Conservation (phyloP, 2,888 invertebrate species). For the Andrena chrysosceles region DNA sequence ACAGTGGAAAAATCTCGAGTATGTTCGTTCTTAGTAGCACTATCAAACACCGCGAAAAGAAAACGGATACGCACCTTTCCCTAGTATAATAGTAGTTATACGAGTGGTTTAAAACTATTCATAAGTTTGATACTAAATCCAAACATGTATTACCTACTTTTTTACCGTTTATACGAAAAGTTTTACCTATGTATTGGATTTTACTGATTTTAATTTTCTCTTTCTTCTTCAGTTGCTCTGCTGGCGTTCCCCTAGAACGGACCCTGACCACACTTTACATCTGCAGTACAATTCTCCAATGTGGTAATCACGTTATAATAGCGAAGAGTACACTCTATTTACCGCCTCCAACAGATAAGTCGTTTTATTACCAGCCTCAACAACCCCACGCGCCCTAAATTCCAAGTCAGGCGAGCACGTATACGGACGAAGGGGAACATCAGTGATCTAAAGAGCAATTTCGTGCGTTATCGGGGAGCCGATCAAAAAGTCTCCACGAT, state of each 20-base stretch:
- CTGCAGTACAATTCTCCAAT: neutral
- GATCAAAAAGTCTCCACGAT: constrained; percentile 43
- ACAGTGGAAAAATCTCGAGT: constrained; percentile 32
- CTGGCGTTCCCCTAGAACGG: too few species aligned
- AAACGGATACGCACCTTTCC: neutral
- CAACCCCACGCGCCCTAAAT: constrained; percentile 38
- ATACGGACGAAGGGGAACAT: constrained; percentile 14
- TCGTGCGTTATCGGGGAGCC: constrained; percentile 48
- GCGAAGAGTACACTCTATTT: neutral
- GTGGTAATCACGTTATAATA: neutral
- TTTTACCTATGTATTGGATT: too few species aligned
- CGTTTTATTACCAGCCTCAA: constrained; percentile 19
- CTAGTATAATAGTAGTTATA: too few species aligned
- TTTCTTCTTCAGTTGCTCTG: too few species aligned
- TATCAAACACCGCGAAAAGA: neutral
- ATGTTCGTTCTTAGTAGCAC: constrained; percentile 9
- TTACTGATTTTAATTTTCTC: too few species aligned
- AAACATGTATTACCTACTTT: too few species aligned
- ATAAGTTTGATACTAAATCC: too few species aligned
- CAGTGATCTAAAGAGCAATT: constrained; percentile 48
- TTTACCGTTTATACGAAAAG: too few species aligned
- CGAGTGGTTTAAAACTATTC: too few species aligned
- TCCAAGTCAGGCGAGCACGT: constrained; percentile 22
- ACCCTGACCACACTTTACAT: neutral
- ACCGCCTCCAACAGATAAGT: neutral